These are phyloP conservation scores for Plecturocebus donacophilus DNA, from an alignment of 2,113 vertebrate species.

Conservation along the genomic window DNA sequence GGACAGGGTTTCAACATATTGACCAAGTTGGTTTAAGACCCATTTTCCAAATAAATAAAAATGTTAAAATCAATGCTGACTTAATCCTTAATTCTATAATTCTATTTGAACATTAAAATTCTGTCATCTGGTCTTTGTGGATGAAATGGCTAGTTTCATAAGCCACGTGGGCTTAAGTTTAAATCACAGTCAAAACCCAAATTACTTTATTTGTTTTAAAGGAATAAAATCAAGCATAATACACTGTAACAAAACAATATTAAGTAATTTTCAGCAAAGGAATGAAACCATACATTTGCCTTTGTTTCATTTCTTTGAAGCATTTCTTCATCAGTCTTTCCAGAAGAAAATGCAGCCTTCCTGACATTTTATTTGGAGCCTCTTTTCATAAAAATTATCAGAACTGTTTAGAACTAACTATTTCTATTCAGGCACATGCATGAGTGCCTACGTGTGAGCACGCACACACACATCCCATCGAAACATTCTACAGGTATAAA, in stretches of 20 bases:
- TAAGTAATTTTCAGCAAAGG: slow-evolving; percentile 3
- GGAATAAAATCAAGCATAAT: neutral
- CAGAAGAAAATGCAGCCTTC: neutral
- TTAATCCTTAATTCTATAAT: slow-evolving; percentile 4
- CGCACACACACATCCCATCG: neutral
- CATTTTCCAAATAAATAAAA: slow-evolving; percentile 26
- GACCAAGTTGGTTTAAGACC: neutral
- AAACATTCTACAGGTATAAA: neutral
- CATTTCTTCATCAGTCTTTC: neutral
- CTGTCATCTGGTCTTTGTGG: neutral
- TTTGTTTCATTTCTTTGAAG: slow-evolving; percentile 18
- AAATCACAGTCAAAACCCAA: slow-evolving; percentile 38
- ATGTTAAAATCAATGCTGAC: neutral
- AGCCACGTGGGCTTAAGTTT: neutral
- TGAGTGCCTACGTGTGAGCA: too few relatives aligned
- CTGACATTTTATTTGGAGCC: neutral
- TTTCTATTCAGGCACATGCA: neutral
- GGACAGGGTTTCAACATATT: neutral
- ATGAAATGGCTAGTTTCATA: slow-evolving; percentile 45
- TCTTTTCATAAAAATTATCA: neutral
- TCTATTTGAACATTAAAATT: slow-evolving; percentile 40
- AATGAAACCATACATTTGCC: neutral
- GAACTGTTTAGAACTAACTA: neutral
- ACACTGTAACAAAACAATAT: neutral
- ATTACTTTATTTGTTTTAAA: slow-evolving; percentile 41